phyloP scores from a whole-genome alignment of 2,888 invertebrate genomes.

The Nemapogon koenigi region DNA sequence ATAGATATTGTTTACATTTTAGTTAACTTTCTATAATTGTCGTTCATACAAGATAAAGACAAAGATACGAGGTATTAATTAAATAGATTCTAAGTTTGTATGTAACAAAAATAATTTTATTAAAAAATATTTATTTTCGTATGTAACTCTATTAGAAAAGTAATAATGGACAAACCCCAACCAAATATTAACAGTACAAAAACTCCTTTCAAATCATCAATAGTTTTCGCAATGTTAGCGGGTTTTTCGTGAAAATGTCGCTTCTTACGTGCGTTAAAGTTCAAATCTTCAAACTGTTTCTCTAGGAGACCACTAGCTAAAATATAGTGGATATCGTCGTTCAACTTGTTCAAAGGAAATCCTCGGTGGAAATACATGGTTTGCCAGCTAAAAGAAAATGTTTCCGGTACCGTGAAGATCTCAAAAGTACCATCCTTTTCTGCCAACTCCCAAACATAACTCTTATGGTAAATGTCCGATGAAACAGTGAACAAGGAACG shows the following conservation, averaged over 20 bases:
- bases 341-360: slow-evolving; percentile 18
- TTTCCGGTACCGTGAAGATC: slow-evolving; percentile 20
- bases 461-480: slow-evolving; percentile 15
- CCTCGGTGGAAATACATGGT: slow-evolving; percentile 26
- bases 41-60: too few relatives aligned
- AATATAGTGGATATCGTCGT: slow-evolving; percentile 14
- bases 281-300: slow-evolving; percentile 15
- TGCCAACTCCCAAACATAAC: slow-evolving; percentile 18
- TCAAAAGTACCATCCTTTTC: slow-evolving; percentile 19
- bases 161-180: slow-evolving; percentile 19
- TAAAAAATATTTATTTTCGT: too few relatives aligned
- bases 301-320: slow-evolving; percentile 19
- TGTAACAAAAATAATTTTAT: too few relatives aligned
- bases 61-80: too few relatives aligned
- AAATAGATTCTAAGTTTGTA: too few relatives aligned
- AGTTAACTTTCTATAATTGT: too few relatives aligned
- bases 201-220: slow-evolving; percentile 18
- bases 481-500: slow-evolving; percentile 21
- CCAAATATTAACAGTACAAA: slow-evolving; percentile 23
- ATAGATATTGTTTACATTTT: too few relatives aligned
- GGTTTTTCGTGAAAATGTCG: slow-evolving; percentile 14
- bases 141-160: slow-evolving; percentile 20
- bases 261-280: slow-evolving; percentile 18
- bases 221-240: slow-evolving; percentile 9
- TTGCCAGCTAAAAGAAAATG: slow-evolving; percentile 16